These are phyloP conservation scores for Parnassius orleans DNA, from an alignment of 2,888 invertebrate species.

Conservation along the genomic window DNA sequence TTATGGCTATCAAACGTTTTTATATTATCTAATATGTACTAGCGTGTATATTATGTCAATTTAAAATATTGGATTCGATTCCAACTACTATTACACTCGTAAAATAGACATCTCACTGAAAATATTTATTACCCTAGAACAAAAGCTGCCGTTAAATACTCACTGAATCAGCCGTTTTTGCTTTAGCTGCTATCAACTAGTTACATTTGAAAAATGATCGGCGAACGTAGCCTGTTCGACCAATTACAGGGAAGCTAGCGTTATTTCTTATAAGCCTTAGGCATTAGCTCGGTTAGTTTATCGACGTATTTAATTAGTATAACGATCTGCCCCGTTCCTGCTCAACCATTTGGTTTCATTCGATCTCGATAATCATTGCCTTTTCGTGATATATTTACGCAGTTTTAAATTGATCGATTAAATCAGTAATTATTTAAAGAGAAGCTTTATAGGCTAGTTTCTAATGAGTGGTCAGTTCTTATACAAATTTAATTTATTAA, in stretches of 20 bases:
- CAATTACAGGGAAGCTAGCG: constrained; percentile 24
- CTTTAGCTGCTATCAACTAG: constrained; percentile 1
- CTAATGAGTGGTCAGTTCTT: background rate
- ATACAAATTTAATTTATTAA: no score
- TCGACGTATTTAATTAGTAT: constrained; percentile 26
- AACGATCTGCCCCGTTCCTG: constrained; percentile 21
- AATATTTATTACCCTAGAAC: no score
- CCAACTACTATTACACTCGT: no score
- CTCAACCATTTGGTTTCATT: constrained; percentile 17
- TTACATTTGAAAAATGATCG: constrained; percentile 23
- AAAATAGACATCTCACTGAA: no score
- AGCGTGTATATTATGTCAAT: no score
- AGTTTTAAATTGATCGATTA: constrained; percentile 20
- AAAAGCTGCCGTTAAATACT: background rate
- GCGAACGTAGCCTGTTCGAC: constrained; percentile 8
- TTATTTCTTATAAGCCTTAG: constrained; percentile 22
- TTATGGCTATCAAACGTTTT: no score
- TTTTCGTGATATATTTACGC: constrained; percentile 23
- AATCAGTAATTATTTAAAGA: constrained; percentile 6
- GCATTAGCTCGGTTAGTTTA: constrained; percentile 22
- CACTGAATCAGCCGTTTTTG: constrained; percentile 12
- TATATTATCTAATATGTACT: no score
- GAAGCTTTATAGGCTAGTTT: background rate
- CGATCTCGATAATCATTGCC: constrained; percentile 23
- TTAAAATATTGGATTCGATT: no score